A percentile compares a stretch with the other conserved stretches of the same genome.
Conservation (phyloP, 2,797 vertebrate species). For the Staurois parvus region DNA sequence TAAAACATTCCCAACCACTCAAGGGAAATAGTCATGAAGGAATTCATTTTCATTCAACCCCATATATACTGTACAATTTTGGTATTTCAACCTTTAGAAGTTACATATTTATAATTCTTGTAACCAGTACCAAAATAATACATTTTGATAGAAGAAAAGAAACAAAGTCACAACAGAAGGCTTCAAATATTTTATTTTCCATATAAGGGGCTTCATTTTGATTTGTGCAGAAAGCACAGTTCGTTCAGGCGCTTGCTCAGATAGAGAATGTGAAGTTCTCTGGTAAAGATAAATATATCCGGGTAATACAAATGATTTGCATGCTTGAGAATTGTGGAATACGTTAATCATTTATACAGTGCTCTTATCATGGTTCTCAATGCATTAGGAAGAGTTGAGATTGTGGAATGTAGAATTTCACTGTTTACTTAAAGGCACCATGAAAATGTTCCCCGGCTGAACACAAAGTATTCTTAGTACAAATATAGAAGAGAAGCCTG, state of each 20-base stretch:
- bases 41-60: too few relatives aligned
- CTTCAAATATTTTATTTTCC: conserved; percentile 37
- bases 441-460: conserved; percentile 50
- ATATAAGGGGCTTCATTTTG: conserved; percentile 45
- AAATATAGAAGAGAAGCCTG: conserved; percentile 48
- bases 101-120: too few relatives aligned
- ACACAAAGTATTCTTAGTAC: conserved; percentile 51
- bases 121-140: too few relatives aligned
- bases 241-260: conserved; percentile 31
- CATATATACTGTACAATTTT: too few relatives aligned
- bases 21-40: too few relatives aligned
- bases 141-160: too few relatives aligned
- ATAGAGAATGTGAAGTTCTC: conserved; percentile 47
- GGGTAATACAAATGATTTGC: conserved; percentile 44
- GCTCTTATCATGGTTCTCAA: conserved; percentile 53
- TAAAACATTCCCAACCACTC: too few relatives aligned
- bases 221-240: conserved; percentile 30
- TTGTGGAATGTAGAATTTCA: conserved; percentile 52
- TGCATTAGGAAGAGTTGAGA: conserved; percentile 43
- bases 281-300: conserved; percentile 50
- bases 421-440: conserved; percentile 57
- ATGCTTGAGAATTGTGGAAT: conserved; percentile 31
- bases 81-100: too few relatives aligned
- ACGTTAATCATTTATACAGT: conserved; percentile 60
- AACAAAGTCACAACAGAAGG: neutral